Conservation (phyloP, 1,140 invertebrate species). For the Panagrolaimus sp. region DNA sequence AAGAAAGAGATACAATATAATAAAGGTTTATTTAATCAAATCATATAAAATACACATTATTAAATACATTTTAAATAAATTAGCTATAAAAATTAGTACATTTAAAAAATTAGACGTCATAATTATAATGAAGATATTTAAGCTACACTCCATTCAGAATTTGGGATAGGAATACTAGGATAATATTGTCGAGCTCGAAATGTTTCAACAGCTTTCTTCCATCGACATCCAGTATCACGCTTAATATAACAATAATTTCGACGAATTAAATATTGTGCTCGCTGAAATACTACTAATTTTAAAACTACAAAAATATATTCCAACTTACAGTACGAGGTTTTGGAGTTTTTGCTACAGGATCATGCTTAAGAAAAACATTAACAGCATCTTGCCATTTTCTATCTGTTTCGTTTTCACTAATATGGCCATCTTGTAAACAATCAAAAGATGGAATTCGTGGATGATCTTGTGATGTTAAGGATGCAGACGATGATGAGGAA, state of each 20-base stretch:
- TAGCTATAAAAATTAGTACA: no score
- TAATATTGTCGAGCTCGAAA: background rate
- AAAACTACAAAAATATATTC: background rate
- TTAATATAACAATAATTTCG: background rate
- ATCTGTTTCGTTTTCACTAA: background rate
- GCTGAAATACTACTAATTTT: background rate
- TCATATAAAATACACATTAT: no score
- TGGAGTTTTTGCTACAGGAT: background rate
- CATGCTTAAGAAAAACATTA: background rate
- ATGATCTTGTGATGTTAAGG: background rate
- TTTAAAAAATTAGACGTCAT: no score
- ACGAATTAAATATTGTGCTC: background rate
- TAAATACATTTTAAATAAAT: no score
- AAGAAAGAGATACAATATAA: no score
- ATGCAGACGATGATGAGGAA: background rate
- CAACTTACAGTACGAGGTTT: background rate
- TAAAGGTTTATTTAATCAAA: no score
- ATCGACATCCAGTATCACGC: background rate
- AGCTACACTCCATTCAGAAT: constrained; percentile 6
- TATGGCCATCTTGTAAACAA: background rate
- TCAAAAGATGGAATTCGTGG: background rate
- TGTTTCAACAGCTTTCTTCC: background rate
- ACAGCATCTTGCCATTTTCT: background rate
- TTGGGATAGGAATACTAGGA: background rate
- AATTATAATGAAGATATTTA: no score